Percentiles rank a stretch among this genome's conserved stretches.
Conservation (phyloP, 2,888 invertebrate species). For the Blomia tropicalis region DNA sequence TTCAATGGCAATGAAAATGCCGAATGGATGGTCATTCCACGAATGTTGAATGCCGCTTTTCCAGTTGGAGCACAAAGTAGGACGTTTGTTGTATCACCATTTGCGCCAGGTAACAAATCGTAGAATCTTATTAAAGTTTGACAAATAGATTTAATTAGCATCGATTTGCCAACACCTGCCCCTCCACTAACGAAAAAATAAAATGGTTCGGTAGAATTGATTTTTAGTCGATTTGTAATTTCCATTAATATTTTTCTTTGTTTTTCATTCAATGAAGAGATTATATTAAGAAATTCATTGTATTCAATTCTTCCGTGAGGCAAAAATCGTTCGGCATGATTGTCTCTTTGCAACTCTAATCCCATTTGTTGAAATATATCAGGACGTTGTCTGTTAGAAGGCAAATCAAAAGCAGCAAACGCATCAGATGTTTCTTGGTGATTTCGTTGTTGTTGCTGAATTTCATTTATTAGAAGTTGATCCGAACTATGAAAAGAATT, state of each 20-base stretch:
- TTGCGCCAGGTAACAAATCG: background rate
- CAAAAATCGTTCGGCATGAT: background rate
- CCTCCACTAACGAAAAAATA: conserved; percentile 28
- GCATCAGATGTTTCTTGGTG: too few species aligned
- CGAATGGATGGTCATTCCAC: conserved; percentile 31
- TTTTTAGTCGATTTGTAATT: background rate
- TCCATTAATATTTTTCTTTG: conserved; percentile 6
- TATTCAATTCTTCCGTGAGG: background rate
- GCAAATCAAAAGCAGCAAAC: background rate
- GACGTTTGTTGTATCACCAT: conserved; percentile 8
- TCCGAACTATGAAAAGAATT: too few species aligned
- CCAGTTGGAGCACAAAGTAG: conserved; percentile 30
- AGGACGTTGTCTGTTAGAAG: background rate
- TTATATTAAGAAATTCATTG: background rate
- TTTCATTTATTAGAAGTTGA: too few species aligned
- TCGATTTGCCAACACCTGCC: conserved; percentile 31
- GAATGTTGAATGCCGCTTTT: conserved; percentile 32
- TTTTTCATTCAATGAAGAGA: background rate
- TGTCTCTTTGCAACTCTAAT: background rate
- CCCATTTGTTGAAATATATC: background rate
- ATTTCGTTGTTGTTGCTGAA: background rate
- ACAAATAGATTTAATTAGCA: conserved; percentile 27
- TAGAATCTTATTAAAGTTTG: conserved; percentile 19
- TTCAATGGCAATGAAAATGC: conserved; percentile 27
- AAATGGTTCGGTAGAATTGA: background rate